A percentile compares a stretch with the other conserved stretches of the same genome.
Conservation (phyloP, 2,113 vertebrate genomes). For the Ciconia maguari region DNA sequence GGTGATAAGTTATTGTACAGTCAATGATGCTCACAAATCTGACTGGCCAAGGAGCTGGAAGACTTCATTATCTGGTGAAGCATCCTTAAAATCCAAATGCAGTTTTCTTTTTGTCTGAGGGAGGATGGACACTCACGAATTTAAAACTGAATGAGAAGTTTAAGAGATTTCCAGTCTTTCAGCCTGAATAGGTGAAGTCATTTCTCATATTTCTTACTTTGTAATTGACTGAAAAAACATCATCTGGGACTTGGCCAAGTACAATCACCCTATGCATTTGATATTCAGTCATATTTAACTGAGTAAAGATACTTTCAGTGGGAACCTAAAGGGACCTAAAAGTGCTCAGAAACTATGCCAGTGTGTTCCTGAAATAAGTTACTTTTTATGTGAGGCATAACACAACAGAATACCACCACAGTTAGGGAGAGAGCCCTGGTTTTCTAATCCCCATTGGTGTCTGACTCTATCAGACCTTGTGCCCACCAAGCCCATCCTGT, state of each 20-base stretch:
- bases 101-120: neutral
- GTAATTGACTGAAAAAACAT: neutral
- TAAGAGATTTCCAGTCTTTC: neutral
- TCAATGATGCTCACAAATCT: neutral
- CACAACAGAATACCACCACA: neutral
- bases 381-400: neutral
- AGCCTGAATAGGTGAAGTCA: neutral
- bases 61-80: neutral
- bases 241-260: neutral
- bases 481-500: neutral
- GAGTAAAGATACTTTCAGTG: neutral
- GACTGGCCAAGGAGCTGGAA: neutral
- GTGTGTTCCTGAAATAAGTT: neutral
- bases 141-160: neutral
- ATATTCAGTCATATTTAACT: neutral
- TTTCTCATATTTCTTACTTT: neutral
- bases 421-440: neutral
- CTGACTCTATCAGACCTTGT: neutral
- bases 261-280: neutral
- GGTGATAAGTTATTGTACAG: neutral
- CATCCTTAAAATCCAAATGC: neutral
- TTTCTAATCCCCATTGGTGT: neutral
- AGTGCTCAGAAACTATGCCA: neutral
- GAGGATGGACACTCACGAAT: neutral
- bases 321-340: neutral